Evolutionary conservation across 2,113 vertebrate species (phyloP).

Genomic region (Climacteris rufus): DNA sequence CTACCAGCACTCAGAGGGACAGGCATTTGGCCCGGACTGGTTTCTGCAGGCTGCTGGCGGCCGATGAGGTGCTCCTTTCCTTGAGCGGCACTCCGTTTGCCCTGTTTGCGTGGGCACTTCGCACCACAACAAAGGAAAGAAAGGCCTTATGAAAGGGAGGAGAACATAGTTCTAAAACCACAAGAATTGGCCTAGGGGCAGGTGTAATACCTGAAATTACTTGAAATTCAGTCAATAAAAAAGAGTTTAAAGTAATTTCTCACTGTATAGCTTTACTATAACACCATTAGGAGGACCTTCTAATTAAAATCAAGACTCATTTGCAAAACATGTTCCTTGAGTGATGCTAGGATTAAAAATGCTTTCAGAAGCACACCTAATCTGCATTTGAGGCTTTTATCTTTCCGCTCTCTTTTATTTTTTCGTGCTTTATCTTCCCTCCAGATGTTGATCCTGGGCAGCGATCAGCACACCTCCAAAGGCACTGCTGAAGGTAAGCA

Average conservation of each 20-base stretch:
- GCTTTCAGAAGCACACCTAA: neutral
- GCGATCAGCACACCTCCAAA: neutral
- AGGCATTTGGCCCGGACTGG: neutral
- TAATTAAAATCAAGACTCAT: neutral
- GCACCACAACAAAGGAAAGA: neutral
- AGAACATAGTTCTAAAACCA: constrained; percentile 9
- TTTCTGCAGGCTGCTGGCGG: neutral
- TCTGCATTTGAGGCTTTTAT: neutral
- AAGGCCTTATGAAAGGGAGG: neutral
- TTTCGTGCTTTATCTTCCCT: fast-evolving
- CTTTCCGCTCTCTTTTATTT: neutral
- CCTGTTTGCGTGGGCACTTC: neutral
- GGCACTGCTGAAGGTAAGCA: neutral
- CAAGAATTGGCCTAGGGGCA: constrained; percentile 33
- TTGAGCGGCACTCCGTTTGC: fast-evolving
- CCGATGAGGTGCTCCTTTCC: neutral
- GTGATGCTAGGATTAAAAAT: neutral
- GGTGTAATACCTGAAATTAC: constrained; percentile 18
- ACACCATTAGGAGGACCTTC: neutral
- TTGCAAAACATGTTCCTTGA: neutral
- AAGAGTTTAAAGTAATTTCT: constrained; percentile 44
- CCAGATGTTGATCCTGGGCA: neutral
- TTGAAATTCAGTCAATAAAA: constrained; percentile 38
- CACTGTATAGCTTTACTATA: neutral
- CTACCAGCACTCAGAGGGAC: neutral